Conservation (phyloP, 2,888 invertebrate genomes). For the Anthophora plumipes region DNA sequence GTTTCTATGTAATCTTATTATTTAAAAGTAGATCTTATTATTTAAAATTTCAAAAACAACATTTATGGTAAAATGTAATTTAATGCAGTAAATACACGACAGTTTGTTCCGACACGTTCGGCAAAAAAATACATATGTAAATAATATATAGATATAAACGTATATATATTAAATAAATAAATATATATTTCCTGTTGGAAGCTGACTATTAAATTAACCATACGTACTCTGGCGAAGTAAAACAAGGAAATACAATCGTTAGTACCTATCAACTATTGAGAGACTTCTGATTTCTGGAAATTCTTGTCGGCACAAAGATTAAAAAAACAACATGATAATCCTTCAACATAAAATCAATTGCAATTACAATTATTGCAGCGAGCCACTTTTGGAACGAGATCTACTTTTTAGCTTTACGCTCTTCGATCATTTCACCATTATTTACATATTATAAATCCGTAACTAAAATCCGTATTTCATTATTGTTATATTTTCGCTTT, state of each 20-base stretch:
- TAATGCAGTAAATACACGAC: slow-evolving; percentile 49
- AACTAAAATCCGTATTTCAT: neutral
- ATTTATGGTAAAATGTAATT: slow-evolving; percentile 51
- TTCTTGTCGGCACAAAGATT: neutral
- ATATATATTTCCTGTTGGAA: slow-evolving; percentile 45
- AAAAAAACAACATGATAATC: neutral
- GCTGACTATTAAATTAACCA: slow-evolving; percentile 52
- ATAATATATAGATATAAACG: slow-evolving; percentile 40
- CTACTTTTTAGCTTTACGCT: neutral
- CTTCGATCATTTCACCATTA: neutral
- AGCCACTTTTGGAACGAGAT: neutral
- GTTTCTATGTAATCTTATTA: neutral
- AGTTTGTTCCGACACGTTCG: slow-evolving; percentile 34
- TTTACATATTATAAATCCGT: neutral
- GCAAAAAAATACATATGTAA: slow-evolving; percentile 45
- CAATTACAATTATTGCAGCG: slow-evolving; percentile 32
- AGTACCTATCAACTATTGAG: slow-evolving; percentile 1
- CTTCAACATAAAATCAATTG: slow-evolving; percentile 4
- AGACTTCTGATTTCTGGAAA: slow-evolving; percentile 5
- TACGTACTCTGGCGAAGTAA: slow-evolving; percentile 45
- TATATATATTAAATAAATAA: slow-evolving; percentile 56
- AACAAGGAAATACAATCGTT: slow-evolving; percentile 45
- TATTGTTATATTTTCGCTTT: neutral
- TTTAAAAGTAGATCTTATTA: slow-evolving; percentile 17
- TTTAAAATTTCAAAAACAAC: slow-evolving; percentile 27